A percentile compares a stretch with the other conserved stretches of the same genome.
Conservation (phyloP, 2,797 vertebrate species). For the Cirrhinus mrigala region DNA sequence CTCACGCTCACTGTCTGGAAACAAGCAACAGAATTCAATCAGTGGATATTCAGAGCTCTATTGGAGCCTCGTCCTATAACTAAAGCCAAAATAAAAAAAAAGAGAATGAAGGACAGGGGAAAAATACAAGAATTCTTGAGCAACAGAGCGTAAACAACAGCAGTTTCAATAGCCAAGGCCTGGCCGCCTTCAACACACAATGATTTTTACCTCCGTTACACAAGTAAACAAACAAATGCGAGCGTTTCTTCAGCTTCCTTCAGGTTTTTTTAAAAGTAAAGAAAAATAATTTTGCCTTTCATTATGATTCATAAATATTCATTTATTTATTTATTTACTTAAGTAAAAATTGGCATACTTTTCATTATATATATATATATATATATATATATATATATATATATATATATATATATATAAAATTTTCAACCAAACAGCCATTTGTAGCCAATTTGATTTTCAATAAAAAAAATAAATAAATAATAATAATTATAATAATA, state of each 20-base stretch:
- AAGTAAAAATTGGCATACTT: no score
- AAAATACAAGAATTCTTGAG: slow-evolving; percentile 56
- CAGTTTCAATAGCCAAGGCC: slow-evolving; percentile 53
- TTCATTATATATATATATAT: no score
- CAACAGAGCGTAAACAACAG: slow-evolving; percentile 65
- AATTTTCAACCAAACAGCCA: no score
- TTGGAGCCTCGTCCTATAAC: slow-evolving; percentile 58
- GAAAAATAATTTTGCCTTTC: neutral
- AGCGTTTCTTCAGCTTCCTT: neutral
- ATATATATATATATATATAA: no score
- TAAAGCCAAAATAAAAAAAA: slow-evolving; percentile 58
- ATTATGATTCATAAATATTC: neutral
- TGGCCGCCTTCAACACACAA: slow-evolving; percentile 51
- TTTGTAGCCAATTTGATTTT: no score
- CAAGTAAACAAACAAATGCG: slow-evolving; percentile 67
- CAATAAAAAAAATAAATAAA: no score
- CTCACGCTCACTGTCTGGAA: slow-evolving; percentile 35
- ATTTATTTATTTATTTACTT: neutral
- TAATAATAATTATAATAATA: no score
- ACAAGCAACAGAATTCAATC: slow-evolving; percentile 73
- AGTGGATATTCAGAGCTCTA: slow-evolving; percentile 57
- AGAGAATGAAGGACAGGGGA: slow-evolving; percentile 43
- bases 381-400: no score
- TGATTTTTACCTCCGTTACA: slow-evolving; percentile 45
- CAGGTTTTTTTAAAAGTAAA: neutral